Conservation (phyloP, 2,113 vertebrate species). For the Ictidomys tridecemlineatus region DNA sequence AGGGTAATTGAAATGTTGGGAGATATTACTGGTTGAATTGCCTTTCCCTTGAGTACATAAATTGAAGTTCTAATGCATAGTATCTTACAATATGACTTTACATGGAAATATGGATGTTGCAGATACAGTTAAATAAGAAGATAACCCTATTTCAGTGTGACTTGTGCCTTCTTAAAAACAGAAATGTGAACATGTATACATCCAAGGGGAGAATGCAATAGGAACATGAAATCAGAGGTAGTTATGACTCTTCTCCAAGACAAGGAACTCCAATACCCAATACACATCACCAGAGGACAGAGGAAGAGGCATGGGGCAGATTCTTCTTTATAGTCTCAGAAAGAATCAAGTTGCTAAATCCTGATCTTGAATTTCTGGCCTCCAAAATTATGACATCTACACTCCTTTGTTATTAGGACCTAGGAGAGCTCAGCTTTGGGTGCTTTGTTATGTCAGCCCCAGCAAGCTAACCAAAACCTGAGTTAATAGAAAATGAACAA, state of each 20-base stretch:
- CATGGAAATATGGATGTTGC: neutral
- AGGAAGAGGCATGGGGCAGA: neutral
- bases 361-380: neutral
- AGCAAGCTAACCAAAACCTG: neutral
- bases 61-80: neutral
- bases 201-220: neutral
- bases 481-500: neutral
- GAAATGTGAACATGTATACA: neutral
- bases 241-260: neutral
- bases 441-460: neutral
- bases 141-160: neutral
- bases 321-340: neutral
- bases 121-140: neutral
- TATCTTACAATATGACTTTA: neutral
- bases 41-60: too few relatives aligned
- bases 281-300: neutral
- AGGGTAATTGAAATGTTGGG: neutral
- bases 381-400: neutral
- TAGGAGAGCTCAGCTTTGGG: neutral
- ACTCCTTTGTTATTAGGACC: neutral
- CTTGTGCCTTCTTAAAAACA: neutral
- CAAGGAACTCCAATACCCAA: too few relatives aligned
- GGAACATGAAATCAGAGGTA: neutral
- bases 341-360: neutral
- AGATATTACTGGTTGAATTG: neutral